A percentile compares a stretch with the other conserved stretches of the same genome.
Evolutionary conservation across 1,140 invertebrate species (phyloP).

Genomic region (Rhizoglyphus robini): DNA sequence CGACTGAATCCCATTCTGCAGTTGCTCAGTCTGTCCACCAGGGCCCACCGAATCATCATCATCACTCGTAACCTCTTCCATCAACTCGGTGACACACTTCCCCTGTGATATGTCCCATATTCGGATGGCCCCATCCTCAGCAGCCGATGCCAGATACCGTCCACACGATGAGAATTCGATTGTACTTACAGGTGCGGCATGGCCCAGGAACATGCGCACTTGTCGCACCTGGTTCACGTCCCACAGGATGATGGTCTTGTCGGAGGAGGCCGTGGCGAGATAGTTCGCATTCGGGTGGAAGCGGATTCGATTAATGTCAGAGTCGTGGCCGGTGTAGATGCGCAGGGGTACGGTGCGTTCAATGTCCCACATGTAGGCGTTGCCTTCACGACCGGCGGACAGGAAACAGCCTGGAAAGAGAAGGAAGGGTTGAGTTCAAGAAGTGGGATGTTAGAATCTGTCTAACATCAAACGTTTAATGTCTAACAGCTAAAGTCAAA

Average conservation of each 20-base stretch:
- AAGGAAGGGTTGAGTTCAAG: no score
- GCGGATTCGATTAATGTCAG: slow-evolving; percentile 63
- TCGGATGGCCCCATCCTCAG: slow-evolving; percentile 35
- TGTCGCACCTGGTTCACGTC: slow-evolving; percentile 45
- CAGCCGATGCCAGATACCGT: slow-evolving; percentile 50
- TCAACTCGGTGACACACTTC: background rate
- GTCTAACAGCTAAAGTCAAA: no score
- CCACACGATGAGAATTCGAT: slow-evolving; percentile 56
- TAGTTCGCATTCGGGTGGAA: slow-evolving; percentile 71
- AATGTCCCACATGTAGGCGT: slow-evolving; percentile 68
- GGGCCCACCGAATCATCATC: background rate
- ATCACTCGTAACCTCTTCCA: no score
- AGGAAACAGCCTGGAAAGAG: slow-evolving; percentile 48
- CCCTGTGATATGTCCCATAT: slow-evolving; percentile 34
- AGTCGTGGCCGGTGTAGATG: slow-evolving; percentile 63
- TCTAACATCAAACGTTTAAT: no score
- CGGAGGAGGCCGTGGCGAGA: slow-evolving; percentile 58
- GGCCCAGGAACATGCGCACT: slow-evolving; percentile 40
- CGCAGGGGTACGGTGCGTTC: slow-evolving; percentile 61
- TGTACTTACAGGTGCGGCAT: slow-evolving; percentile 44
- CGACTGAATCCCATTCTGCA: background rate
- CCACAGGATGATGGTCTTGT: slow-evolving; percentile 62
- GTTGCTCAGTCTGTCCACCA: background rate
- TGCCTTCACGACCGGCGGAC: slow-evolving; percentile 67
- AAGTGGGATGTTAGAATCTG: no score